These are phyloP conservation scores for Drosophila algonquin DNA, from an alignment of 2,888 invertebrate genomes.

Conservation along the genomic window DNA sequence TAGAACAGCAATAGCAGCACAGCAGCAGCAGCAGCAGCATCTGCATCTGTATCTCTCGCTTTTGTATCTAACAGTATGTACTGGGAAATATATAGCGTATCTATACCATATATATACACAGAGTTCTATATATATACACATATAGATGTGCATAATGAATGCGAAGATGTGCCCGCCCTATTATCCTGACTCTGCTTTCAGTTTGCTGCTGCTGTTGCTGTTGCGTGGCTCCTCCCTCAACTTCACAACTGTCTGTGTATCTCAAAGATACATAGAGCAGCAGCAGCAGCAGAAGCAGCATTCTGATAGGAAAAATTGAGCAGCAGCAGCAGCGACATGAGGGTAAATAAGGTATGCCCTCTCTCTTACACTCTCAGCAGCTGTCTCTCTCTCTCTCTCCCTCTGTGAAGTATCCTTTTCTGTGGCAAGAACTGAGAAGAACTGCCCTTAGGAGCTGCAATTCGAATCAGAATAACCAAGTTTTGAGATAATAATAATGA, in stretches of 20 bases:
- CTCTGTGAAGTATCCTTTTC: conserved; percentile 49
- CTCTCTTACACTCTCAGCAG: background rate
- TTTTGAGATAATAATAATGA: conserved; percentile 51
- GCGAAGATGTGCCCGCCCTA: conserved; percentile 83
- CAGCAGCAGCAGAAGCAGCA: conserved; percentile 34
- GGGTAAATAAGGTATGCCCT: conserved; percentile 29
- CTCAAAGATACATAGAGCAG: conserved; percentile 66
- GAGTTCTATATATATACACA: conserved; percentile 11
- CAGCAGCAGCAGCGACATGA: conserved; percentile 1
- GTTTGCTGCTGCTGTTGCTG: no score
- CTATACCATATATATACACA: conserved; percentile 3
- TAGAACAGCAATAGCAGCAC: conserved; percentile 37
- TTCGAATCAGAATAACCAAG: conserved; percentile 68
- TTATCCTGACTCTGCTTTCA: conserved; percentile 71
- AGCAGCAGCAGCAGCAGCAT: conserved; percentile 31
- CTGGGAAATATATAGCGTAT: background rate
- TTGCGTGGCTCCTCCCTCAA: conserved; percentile 65
- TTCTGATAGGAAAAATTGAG: conserved; percentile 48
- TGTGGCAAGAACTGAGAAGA: conserved; percentile 49
- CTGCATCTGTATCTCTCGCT: conserved; percentile 30
- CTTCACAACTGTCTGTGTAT: conserved; percentile 54
- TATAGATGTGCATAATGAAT: conserved; percentile 75
- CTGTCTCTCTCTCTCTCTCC: background rate
- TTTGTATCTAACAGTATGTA: background rate
- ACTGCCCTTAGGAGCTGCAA: conserved; percentile 31